Conservation (phyloP, 30 jellyfish, hydroid and myxozoan species). For the Pseudorhiza aurosa region DNA sequence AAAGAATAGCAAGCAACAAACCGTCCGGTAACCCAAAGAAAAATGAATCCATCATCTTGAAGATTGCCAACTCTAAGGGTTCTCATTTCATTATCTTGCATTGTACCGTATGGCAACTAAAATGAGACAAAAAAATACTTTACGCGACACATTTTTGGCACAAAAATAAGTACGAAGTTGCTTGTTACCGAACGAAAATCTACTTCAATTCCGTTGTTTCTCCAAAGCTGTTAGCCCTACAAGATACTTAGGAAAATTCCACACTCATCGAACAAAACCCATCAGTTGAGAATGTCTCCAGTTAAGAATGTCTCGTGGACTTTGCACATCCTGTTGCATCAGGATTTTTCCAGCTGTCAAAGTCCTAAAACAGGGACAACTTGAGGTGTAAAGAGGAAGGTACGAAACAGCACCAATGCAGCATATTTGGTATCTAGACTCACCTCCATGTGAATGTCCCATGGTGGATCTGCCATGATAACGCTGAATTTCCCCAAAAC, state of each 20-base stretch:
- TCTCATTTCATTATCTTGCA: slow-evolving; percentile 99
- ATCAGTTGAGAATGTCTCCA: no score
- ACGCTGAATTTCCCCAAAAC: slow-evolving; percentile 97
- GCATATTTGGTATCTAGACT: no score
- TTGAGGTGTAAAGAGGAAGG: background rate
- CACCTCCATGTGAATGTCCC: slow-evolving; percentile 99
- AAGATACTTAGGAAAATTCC: background rate
- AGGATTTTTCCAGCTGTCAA: background rate
- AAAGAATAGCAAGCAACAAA: no score
- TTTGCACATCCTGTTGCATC: background rate
- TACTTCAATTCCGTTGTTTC: no score
- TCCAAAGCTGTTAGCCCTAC: no score
- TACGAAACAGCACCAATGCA: background rate
- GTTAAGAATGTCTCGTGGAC: no score
- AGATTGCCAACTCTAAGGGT: slow-evolving; percentile 70
- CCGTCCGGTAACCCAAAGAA: slow-evolving; percentile 99
- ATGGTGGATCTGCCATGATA: slow-evolving; percentile 99
- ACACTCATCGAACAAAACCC: no score
- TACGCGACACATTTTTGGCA: no score
- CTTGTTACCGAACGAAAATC: no score
- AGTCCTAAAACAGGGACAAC: background rate
- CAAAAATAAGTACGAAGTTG: no score
- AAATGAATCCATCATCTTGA: slow-evolving; percentile 95
- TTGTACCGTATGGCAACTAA: slow-evolving; percentile 98
- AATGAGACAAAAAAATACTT: background rate